Conservation (phyloP, 2,797 vertebrate species). For the Pempheris klunzingeri region DNA sequence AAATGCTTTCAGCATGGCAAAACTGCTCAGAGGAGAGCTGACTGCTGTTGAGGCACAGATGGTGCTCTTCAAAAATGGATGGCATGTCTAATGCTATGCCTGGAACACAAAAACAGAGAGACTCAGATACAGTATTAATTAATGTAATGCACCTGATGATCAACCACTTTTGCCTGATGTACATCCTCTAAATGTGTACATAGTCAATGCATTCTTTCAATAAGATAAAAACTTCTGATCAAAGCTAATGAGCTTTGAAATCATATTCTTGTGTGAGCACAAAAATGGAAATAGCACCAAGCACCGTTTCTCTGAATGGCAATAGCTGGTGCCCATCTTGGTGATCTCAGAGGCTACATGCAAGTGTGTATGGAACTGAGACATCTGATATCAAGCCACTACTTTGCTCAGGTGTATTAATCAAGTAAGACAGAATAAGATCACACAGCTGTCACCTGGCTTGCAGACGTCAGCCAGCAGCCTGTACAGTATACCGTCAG, state of each 20-base stretch:
- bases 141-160: neutral
- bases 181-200: neutral
- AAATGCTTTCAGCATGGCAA: conserved; percentile 80
- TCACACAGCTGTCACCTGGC: conserved; percentile 84
- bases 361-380: neutral
- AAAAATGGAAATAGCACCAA: neutral
- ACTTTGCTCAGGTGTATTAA: neutral
- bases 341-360: neutral
- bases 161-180: neutral
- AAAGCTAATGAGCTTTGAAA: neutral
- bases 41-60: conserved; percentile 82
- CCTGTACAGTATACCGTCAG: conserved; percentile 86
- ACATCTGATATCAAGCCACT: neutral
- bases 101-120: conserved; percentile 55
- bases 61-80: conserved; percentile 92
- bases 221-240: neutral
- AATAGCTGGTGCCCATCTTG: neutral
- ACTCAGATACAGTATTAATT: neutral
- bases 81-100: conserved; percentile 84
- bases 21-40: conserved; percentile 82
- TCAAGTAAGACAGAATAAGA: neutral
- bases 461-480: conserved; percentile 89
- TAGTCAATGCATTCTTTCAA: neutral
- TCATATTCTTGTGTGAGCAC: neutral
- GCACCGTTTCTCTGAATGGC: neutral